Percentiles rank a stretch among this genome's conserved stretches.
Conservation (phyloP, 2,113 vertebrate genomes). For the Muscicapa adusta region DNA sequence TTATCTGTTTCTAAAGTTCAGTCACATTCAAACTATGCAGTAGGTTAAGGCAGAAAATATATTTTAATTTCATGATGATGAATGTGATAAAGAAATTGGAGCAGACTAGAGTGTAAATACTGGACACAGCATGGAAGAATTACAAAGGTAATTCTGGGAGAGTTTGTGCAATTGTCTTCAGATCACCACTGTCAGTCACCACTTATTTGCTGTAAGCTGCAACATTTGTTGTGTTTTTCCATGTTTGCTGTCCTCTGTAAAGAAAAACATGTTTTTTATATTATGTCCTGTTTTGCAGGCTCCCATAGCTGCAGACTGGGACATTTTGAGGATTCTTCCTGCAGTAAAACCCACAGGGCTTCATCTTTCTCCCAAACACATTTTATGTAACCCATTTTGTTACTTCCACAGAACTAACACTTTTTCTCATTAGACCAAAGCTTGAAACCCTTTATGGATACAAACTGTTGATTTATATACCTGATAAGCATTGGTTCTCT, state of each 20-base stretch:
- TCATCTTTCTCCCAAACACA: not conserved
- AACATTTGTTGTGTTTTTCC: not conserved
- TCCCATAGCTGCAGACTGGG: accelerated
- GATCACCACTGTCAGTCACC: too few relatives aligned
- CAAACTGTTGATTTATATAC: not conserved
- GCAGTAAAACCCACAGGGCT: not conserved
- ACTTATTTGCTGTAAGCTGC: accelerated
- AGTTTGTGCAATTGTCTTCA: not conserved
- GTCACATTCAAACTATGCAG: not conserved
- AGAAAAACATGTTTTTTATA: not conserved
- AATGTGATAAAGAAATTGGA: not conserved
- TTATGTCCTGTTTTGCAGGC: not conserved
- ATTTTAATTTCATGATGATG: not conserved
- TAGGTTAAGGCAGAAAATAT: not conserved
- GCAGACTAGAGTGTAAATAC: not conserved
- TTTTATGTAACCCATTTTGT: not conserved
- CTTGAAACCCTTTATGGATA: not conserved
- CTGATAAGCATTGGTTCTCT: not conserved
- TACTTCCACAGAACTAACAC: not conserved
- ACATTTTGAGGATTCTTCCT: not conserved
- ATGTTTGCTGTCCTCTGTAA: not conserved
- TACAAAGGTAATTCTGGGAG: not conserved
- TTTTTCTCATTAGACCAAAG: not conserved
- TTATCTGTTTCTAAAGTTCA: not conserved
- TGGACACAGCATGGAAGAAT: not conserved